phyloP scores from a whole-genome alignment of 1,140 invertebrate genomes.

The Spodoptera litura region DNA sequence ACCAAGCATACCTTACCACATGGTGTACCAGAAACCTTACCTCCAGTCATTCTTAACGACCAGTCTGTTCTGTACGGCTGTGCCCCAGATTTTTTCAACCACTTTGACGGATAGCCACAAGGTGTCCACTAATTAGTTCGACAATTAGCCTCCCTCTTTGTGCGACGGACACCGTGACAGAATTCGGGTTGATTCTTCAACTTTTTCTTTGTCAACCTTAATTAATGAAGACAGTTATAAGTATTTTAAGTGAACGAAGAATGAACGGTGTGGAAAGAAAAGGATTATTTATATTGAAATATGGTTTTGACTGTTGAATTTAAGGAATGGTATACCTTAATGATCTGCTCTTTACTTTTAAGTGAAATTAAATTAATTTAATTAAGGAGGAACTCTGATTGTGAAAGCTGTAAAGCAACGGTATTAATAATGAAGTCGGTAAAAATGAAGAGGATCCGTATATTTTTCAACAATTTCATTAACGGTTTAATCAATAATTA shows the following conservation, averaged over 20 bases:
- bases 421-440: no score
- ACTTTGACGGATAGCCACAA: conserved; percentile 68
- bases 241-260: conserved; percentile 18
- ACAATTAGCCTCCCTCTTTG: conserved; percentile 65
- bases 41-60: conserved; percentile 22
- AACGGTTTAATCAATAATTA: no score
- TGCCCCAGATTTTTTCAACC: conserved; percentile 46
- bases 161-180: conserved; percentile 44
- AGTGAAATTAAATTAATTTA: no score
- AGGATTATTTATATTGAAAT: not conserved
- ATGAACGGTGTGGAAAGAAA: not conserved
- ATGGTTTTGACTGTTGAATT: not conserved
- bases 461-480: no score
- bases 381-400: no score
- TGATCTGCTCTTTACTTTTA: no score
- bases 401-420: no score
- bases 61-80: not conserved
- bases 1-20: conserved; percentile 1
- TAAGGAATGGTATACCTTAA: no score
- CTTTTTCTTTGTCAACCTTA: conserved; percentile 31
- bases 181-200: conserved; percentile 17
- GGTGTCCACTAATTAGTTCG: conserved; percentile 71
- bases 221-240: conserved; percentile 22
- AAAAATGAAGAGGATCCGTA: no score
- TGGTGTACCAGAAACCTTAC: not conserved